phyloP scores from a whole-genome alignment of 2,888 invertebrate species.

The Allolobophora icterica region DNA sequence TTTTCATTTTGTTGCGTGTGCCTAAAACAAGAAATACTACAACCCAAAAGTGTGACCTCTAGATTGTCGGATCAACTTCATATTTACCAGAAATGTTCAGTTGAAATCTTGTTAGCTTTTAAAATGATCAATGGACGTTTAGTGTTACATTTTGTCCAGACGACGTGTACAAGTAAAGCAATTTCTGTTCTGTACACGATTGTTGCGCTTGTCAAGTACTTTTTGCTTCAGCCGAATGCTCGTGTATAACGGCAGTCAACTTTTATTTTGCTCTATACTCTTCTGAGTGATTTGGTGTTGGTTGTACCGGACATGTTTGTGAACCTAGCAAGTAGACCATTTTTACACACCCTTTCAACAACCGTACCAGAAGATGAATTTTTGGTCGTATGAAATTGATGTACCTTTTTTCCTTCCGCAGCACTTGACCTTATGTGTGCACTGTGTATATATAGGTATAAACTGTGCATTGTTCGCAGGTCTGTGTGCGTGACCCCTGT shows the following conservation, averaged over 20 bases:
- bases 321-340: neutral
- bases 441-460: neutral
- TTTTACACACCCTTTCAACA: constrained; percentile 6
- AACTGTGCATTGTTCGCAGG: neutral
- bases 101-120: neutral
- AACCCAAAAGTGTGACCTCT: no score
- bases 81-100: neutral
- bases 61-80: neutral
- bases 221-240: no score
- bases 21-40: neutral
- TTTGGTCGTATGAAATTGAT: neutral
- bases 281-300: neutral
- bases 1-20: neutral
- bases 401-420: neutral
- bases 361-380: neutral
- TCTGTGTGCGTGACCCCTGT: no score
- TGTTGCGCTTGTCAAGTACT: no score
- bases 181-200: no score
- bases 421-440: neutral
- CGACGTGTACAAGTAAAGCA: neutral
- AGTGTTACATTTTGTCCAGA: constrained; percentile 1
- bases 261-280: no score
- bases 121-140: neutral
- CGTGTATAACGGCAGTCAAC: neutral
- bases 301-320: neutral